These are phyloP conservation scores for Alligator sinensis DNA, from an alignment of 2,113 vertebrate genomes.

Conservation along the genomic window DNA sequence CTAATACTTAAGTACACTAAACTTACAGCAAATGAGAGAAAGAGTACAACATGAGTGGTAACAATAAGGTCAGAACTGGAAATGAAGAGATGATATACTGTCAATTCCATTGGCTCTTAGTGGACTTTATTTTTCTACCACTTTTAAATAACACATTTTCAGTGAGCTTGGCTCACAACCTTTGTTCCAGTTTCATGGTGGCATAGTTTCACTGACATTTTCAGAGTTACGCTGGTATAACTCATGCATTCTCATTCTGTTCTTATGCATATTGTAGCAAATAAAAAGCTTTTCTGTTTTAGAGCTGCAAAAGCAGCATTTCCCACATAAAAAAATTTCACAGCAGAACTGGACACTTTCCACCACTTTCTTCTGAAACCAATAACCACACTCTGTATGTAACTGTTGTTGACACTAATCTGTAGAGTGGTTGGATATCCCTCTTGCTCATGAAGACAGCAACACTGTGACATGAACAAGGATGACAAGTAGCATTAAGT, in stretches of 20 bases:
- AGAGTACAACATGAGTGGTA: accelerated
- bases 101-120: neutral
- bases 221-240: neutral
- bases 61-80: neutral
- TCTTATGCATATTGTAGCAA: neutral
- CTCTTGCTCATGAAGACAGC: constrained; percentile 4
- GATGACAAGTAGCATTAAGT: constrained; percentile 38
- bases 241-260: neutral
- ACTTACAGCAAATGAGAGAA: neutral
- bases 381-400: neutral
- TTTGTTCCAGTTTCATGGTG: neutral
- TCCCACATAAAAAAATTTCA: neutral
- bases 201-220: neutral
- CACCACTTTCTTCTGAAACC: neutral
- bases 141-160: neutral
- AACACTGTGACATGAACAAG: constrained; percentile 1
- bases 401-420: neutral
- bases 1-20: neutral
- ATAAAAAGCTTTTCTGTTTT: neutral
- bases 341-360: neutral
- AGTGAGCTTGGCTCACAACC: neutral
- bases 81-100: neutral
- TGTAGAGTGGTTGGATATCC: neutral
- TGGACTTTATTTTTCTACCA: neutral
- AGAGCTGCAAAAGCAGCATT: neutral